A percentile compares a stretch with the other conserved stretches of the same genome.
Evolutionary conservation across 2,113 vertebrate species (phyloP).

Genomic region (Stomatorhinus ivindoensis): DNA sequence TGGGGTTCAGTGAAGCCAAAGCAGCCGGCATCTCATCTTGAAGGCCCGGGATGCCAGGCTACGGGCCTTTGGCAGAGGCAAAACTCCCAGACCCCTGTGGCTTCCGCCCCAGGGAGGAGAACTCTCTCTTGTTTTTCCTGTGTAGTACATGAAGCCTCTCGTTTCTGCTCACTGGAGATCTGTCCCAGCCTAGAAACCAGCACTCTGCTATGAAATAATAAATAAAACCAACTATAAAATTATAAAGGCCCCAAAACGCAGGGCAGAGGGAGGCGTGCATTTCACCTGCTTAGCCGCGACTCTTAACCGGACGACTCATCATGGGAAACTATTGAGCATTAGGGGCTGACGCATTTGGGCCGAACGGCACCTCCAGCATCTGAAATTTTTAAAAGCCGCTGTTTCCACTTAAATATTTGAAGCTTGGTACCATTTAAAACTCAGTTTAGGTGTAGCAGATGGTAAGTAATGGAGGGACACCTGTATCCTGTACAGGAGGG

Average conservation of each 20-base stretch:
- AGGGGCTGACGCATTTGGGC: neutral
- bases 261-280: neutral
- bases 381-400: neutral
- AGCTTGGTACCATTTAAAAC: neutral
- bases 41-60: neutral
- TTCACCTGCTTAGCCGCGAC: neutral
- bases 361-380: neutral
- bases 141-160: neutral
- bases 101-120: neutral
- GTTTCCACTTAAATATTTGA: neutral
- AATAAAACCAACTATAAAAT: neutral
- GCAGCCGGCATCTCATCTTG: neutral
- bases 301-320: neutral
- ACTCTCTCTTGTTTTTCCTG: neutral
- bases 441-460: neutral
- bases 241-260: neutral
- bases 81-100: neutral
- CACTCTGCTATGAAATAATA: neutral
- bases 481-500: neutral
- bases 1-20: neutral
- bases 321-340: neutral
- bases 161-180: neutral
- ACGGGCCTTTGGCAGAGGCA: neutral
- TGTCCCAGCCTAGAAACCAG: neutral
- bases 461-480: neutral